A percentile compares a stretch with the other conserved stretches of the same genome.
Evolutionary conservation across 2,888 invertebrate species (phyloP).

Genomic region (Dasysyrphus tricinctus): DNA sequence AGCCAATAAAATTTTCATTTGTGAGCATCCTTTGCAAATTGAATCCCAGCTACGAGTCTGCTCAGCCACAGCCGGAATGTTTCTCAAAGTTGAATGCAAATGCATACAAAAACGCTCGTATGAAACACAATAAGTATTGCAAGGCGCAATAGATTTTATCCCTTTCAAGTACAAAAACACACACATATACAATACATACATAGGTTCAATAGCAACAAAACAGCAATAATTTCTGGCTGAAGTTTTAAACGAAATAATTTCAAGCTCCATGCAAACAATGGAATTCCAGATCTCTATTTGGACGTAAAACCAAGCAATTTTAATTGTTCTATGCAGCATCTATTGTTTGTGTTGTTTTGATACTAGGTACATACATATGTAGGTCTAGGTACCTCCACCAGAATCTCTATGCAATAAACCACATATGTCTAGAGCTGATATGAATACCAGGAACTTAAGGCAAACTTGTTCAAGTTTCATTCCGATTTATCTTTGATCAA

Average conservation of each 20-base stretch:
- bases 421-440: constrained; percentile 4
- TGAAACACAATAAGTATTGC: neutral
- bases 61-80: neutral
- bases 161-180: neutral
- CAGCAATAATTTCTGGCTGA: neutral
- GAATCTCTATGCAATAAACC: constrained; percentile 3
- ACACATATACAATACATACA: no score
- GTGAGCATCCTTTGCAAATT: neutral
- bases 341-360: neutral
- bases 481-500: neutral
- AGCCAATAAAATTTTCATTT: neutral
- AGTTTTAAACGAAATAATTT: constrained; percentile 4
- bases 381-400: neutral
- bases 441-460: neutral
- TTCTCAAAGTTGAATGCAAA: neutral
- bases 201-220: neutral
- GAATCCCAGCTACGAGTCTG: neutral
- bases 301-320: neutral
- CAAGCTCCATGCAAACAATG: constrained; percentile 1
- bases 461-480: constrained; percentile 1
- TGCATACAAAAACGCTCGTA: neutral
- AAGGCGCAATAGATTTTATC: neutral
- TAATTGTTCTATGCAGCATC: constrained; percentile 8
- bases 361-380: no score
- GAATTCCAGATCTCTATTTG: constrained; percentile 1